A percentile compares a stretch with the other conserved stretches of the same genome.
phyloP scores from a whole-genome alignment of 1,140 invertebrate species.

The Zaprionus kolodkinae region DNA sequence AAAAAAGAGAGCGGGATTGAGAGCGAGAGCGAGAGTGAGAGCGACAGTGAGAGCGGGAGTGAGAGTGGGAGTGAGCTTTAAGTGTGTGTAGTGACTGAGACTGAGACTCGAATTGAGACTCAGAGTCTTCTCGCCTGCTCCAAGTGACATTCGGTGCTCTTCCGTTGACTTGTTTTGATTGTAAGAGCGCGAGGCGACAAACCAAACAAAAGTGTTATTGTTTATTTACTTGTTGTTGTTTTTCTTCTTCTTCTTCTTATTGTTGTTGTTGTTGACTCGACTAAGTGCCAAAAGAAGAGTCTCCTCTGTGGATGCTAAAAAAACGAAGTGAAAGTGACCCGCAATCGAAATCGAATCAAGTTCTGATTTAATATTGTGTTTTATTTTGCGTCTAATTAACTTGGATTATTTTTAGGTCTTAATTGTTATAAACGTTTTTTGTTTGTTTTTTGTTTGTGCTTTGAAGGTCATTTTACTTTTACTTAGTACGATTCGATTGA shows the following conservation, averaged over 20 bases:
- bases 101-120: constrained; percentile 1
- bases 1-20: constrained; percentile 1
- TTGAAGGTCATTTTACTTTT: constrained; percentile 52
- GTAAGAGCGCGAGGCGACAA: constrained; percentile 40
- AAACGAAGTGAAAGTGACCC: constrained; percentile 59
- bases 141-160: constrained; percentile 26
- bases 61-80: constrained; percentile 23
- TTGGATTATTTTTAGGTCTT: constrained; percentile 47
- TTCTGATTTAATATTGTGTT: constrained; percentile 1
- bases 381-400: constrained; percentile 19
- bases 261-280: constrained; percentile 8
- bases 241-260: not conserved
- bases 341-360: constrained; percentile 12
- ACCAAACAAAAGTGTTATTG: constrained; percentile 39
- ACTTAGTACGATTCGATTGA: constrained; percentile 1
- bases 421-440: constrained; percentile 38
- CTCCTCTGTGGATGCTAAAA: not conserved
- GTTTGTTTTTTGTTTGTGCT: not conserved
- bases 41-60: constrained; percentile 3
- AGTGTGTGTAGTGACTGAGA: constrained; percentile 24
- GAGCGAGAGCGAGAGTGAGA: constrained; percentile 8
- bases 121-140: constrained; percentile 6
- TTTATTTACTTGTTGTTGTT: constrained; percentile 10
- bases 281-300: constrained; percentile 22
- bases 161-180: constrained; percentile 49